A percentile compares a stretch with the other conserved stretches of the same genome.
Conservation (phyloP, 2,797 vertebrate species). For the Chelonia mydas region DNA sequence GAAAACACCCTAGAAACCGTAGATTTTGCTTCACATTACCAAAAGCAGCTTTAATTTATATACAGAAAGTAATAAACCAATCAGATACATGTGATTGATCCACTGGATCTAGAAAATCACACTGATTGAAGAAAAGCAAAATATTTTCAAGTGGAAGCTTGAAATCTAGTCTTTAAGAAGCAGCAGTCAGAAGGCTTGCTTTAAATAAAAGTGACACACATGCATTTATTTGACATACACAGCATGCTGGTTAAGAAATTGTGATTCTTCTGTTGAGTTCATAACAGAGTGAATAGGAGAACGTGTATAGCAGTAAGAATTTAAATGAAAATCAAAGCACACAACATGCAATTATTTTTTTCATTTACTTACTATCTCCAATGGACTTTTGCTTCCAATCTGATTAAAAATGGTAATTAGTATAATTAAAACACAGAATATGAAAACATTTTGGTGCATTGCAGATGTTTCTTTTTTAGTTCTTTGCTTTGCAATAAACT, state of each 20-base stretch:
- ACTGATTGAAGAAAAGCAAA: constrained; percentile 26
- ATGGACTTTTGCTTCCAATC: constrained; percentile 74
- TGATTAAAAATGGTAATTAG: constrained; percentile 70
- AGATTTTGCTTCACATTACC: constrained; percentile 23
- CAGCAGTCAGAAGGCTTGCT: constrained; percentile 26
- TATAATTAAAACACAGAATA: constrained; percentile 42
- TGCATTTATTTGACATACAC: constrained; percentile 17
- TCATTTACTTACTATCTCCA: constrained; percentile 70
- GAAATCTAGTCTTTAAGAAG: constrained; percentile 37
- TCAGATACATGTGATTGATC: constrained; percentile 21
- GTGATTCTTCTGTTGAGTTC: constrained; percentile 24
- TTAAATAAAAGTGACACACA: constrained; percentile 39
- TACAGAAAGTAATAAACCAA: constrained; percentile 35
- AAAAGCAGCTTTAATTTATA: constrained; percentile 6
- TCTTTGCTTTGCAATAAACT: not conserved
- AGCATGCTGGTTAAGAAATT: constrained; percentile 46
- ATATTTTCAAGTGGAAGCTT: constrained; percentile 23
- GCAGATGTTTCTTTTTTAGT: not conserved
- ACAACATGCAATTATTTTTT: constrained; percentile 52
- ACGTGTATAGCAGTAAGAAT: not conserved
- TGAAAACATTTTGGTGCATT: not conserved
- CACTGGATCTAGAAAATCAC: not conserved
- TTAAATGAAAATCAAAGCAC: constrained; percentile 28
- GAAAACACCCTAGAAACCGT: not conserved
- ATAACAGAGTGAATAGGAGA: constrained; percentile 10